These are phyloP conservation scores for Dorcus hopei DNA, from an alignment of 2,888 invertebrate species.

Conservation along the genomic window DNA sequence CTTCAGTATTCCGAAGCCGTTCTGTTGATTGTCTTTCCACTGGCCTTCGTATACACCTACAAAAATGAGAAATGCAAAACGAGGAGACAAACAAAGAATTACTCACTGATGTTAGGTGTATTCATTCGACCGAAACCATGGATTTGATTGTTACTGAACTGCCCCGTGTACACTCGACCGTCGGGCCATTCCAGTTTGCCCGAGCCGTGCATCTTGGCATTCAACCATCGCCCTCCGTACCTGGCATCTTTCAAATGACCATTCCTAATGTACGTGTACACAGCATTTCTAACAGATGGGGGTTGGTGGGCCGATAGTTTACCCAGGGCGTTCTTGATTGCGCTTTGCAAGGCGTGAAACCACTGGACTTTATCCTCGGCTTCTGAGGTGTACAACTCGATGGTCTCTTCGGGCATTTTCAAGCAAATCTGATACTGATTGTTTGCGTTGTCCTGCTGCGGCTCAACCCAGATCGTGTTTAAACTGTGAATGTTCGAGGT, in stretches of 20 bases:
- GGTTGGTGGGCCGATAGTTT: constrained; percentile 63
- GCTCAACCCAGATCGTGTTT: constrained; percentile 77
- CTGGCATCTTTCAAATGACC: constrained; percentile 71
- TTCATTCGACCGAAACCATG: constrained; percentile 72
- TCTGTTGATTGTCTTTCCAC: constrained; percentile 80
- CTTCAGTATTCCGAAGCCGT: constrained; percentile 75
- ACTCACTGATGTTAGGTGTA: constrained; percentile 58
- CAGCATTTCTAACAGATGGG: constrained; percentile 68
- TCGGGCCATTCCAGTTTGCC: constrained; percentile 82
- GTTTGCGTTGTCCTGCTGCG: constrained; percentile 56
- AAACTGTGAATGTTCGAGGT: constrained; percentile 65
- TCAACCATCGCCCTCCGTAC: constrained; percentile 78
- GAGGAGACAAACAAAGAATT: neutral
- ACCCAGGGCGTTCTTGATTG: constrained; percentile 67
- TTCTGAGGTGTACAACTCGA: constrained; percentile 64
- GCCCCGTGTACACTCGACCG: constrained; percentile 76
- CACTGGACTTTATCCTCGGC: constrained; percentile 75
- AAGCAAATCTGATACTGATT: constrained; percentile 65
- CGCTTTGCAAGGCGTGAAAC: constrained; percentile 71
- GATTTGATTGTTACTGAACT: constrained; percentile 71
- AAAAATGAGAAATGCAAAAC: constrained; percentile 29
- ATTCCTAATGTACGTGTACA: constrained; percentile 70
- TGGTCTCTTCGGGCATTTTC: constrained; percentile 74
- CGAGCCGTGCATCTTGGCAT: constrained; percentile 78
- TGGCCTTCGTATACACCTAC: constrained; percentile 73